These are phyloP conservation scores for Micoletzkya japonica DNA, from an alignment of 2,888 invertebrate species.

Conservation along the genomic window DNA sequence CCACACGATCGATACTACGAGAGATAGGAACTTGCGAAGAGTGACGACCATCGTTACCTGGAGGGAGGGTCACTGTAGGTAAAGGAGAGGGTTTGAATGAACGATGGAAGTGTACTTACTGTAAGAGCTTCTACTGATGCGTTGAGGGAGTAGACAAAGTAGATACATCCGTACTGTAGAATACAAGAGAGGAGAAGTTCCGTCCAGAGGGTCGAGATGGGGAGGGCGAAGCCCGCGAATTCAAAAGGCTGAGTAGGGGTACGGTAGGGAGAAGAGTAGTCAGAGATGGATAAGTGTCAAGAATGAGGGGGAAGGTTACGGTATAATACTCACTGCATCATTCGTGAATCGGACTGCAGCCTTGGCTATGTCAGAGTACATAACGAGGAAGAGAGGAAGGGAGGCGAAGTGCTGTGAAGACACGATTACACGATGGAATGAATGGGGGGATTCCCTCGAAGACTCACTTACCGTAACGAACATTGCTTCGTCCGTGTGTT, in stretches of 20 bases:
- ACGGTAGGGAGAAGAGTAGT: background rate
- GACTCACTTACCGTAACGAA: slow-evolving; percentile 67
- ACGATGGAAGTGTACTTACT: slow-evolving; percentile 30
- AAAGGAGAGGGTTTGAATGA: background rate
- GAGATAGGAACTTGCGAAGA: slow-evolving; percentile 87
- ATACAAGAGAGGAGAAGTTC: slow-evolving; percentile 49
- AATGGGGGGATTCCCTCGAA: slow-evolving; percentile 3
- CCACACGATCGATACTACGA: slow-evolving; percentile 82
- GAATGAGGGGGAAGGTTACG: background rate
- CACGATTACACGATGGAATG: background rate
- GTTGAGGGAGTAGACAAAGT: slow-evolving; percentile 89
- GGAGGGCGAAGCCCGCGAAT: slow-evolving; percentile 31
- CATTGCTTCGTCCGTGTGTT: slow-evolving; percentile 77
- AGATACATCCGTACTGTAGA: slow-evolving; percentile 75
- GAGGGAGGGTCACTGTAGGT: slow-evolving; percentile 71
- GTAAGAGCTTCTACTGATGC: slow-evolving; percentile 72
- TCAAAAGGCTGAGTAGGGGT: background rate
- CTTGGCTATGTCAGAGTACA: slow-evolving; percentile 77
- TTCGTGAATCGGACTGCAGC: slow-evolving; percentile 76
- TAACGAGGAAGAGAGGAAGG: slow-evolving; percentile 83
- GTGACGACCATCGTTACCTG: slow-evolving; percentile 95
- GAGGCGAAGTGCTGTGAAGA: slow-evolving; percentile 79
- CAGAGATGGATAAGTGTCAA: background rate
- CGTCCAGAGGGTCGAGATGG: slow-evolving; percentile 56
- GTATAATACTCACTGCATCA: slow-evolving; percentile 65